Evolutionary conservation across 2,113 vertebrate species (phyloP).

Genomic region (Heteronetta atricapilla): DNA sequence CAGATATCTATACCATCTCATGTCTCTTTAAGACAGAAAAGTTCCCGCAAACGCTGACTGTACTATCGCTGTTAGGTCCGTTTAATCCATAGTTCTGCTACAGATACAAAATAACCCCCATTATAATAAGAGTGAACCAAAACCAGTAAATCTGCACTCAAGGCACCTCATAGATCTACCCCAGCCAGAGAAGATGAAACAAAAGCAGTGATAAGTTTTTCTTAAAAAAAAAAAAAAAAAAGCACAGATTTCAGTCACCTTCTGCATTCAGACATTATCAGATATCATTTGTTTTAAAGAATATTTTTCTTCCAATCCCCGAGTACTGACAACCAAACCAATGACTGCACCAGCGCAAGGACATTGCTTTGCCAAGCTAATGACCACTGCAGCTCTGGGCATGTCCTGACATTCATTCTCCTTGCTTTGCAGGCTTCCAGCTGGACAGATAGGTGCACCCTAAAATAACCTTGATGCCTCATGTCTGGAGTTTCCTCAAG

Average conservation of each 20-base stretch:
- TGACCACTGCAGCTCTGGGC: not conserved
- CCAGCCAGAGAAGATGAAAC: not conserved
- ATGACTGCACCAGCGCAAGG: not conserved
- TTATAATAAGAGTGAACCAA: not conserved
- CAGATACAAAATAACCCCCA: not conserved
- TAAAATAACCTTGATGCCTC: conserved; percentile 37
- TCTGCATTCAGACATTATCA: not conserved
- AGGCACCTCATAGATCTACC: not conserved
- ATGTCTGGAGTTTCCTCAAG: conserved; percentile 43
- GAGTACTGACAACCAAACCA: not conserved
- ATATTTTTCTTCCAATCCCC: not conserved
- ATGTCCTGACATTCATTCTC: not conserved
- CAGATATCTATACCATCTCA: not conserved
- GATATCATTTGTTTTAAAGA: not conserved
- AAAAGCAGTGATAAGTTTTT: not conserved
- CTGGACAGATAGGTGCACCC: not conserved
- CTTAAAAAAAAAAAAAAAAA: not conserved
- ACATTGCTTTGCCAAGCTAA: not conserved
- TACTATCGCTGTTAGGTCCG: not conserved
- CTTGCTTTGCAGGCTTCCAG: not conserved
- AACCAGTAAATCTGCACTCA: not conserved
- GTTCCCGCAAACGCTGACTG: not conserved
- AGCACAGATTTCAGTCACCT: not conserved
- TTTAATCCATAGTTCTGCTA: not conserved
- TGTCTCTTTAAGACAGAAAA: not conserved